These are phyloP conservation scores for Gryllus longicercus DNA, from an alignment of 2,888 invertebrate species.

Conservation along the genomic window DNA sequence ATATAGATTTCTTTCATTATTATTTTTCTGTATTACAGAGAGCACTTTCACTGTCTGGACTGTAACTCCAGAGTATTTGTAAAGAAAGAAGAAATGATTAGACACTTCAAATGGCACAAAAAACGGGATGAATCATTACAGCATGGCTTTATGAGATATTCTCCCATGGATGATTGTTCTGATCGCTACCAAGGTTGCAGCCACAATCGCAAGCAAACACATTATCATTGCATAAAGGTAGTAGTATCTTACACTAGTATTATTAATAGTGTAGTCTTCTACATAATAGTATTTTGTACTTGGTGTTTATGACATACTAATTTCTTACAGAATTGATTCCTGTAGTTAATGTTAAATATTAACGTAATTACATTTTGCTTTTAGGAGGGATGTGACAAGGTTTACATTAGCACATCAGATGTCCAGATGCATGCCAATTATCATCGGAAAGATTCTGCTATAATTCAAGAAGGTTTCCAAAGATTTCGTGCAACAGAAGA, in stretches of 20 bases:
- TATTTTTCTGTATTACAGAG: conserved; percentile 53
- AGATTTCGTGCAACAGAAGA: conserved; percentile 94
- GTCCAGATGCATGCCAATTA: conserved; percentile 99
- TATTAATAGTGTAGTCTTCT: too few relatives aligned
- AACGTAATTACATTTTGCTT: conserved; percentile 32
- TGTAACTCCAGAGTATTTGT: conserved; percentile 84
- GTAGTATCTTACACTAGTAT: not conserved
- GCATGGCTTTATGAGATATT: conserved; percentile 92
- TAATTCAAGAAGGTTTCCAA: conserved; percentile 96
- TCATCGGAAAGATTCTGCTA: conserved; percentile 95
- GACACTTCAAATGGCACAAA: conserved; percentile 99
- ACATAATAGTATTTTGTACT: too few relatives aligned
- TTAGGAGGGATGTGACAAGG: conserved; percentile 74
- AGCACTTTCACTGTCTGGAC: conserved; percentile 90
- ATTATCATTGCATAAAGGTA: conserved; percentile 94
- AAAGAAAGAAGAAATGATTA: conserved; percentile 97
- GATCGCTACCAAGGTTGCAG: conserved; percentile 81
- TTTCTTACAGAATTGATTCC: not conserved
- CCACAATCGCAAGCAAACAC: conserved; percentile 91
- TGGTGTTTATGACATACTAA: not conserved
- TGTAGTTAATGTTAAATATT: conserved; percentile 26
- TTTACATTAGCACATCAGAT: conserved; percentile 97
- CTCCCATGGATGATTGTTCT: conserved; percentile 91
- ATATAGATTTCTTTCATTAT: not conserved
- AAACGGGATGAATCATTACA: conserved; percentile 95